These are phyloP conservation scores for Polyodon spathula DNA, from an alignment of 2,113 vertebrate species.

Conservation along the genomic window DNA sequence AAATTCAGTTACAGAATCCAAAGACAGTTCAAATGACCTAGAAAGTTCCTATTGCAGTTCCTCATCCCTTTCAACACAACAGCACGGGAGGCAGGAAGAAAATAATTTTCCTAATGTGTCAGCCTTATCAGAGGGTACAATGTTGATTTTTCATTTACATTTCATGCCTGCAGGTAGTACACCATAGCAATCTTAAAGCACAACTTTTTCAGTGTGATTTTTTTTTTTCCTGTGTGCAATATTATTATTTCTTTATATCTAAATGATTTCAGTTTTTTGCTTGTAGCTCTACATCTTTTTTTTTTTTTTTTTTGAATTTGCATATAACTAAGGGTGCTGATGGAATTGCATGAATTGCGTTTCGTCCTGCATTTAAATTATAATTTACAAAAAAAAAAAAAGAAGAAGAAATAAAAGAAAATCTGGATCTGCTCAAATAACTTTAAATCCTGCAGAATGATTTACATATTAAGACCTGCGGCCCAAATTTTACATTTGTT, in stretches of 20 bases:
- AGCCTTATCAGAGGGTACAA: slow-evolving; percentile 92
- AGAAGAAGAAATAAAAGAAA: too few species aligned
- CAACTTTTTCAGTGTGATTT: slow-evolving; percentile 96
- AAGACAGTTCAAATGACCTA: slow-evolving; percentile 28
- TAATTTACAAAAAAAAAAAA: slow-evolving; percentile 35
- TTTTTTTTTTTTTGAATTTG: slow-evolving; percentile 81
- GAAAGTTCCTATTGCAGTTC: slow-evolving; percentile 47
- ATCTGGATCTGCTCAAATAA: too few species aligned
- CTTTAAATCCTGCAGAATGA: too few species aligned
- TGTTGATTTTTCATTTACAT: slow-evolving; percentile 95
- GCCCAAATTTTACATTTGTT: too few species aligned
- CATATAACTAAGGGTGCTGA: slow-evolving; percentile 81
- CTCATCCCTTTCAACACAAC: slow-evolving; percentile 68
- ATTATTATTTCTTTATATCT: slow-evolving; percentile 92
- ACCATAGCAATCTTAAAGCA: slow-evolving; percentile 86
- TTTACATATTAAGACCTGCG: too few species aligned
- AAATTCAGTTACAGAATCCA: slow-evolving; percentile 43
- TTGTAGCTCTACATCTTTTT: slow-evolving; percentile 90
- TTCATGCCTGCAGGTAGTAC: slow-evolving; percentile 93
- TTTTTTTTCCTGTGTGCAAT: slow-evolving; percentile 88
- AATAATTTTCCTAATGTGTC: slow-evolving; percentile 98
- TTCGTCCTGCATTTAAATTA: slow-evolving; percentile 43
- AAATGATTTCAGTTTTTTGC: slow-evolving; percentile 93
- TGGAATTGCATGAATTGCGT: slow-evolving; percentile 90
- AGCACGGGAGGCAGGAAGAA: slow-evolving; percentile 78